Evolutionary conservation across 2,113 vertebrate species (phyloP), one percentile per base, ranked within the genome.

Genomic region (Echinops telfairi): DNA sequence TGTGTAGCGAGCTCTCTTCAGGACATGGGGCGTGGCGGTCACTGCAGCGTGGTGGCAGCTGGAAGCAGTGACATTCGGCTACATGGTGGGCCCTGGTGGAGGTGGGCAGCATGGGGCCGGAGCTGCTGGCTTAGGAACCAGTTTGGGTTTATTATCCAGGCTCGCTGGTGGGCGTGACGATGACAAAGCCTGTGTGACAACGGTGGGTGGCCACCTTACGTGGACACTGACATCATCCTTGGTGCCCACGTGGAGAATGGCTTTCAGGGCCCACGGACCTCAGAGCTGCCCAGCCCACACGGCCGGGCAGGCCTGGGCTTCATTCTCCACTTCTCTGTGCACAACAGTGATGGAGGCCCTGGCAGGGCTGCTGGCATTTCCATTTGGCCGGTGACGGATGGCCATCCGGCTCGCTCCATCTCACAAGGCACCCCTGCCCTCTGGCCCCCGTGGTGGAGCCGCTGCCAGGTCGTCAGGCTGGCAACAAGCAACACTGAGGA

Each of bases 351-450:
- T 0, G 1, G 62, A 79, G 93, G 14, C 19, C 43, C 64, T 36
- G 81, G 89, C 81, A 36, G 73, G 47, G n/a, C 58, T 25, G 85
- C 78, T 83, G 79, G 88, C 79, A 36, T 40, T 66, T 88, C 80
- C 75, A 27, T 68, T 86, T 33, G 58, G 71, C 47, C 11, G 31
- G 31, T 73, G 92, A 89, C 17, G 38, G 75, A 85, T 57, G 62
- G 53, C 2, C 75, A 60, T 27, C 29, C 29, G 43, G 27, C 31
- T 1, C 0, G 82, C 15, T 92, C 75, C 17, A 31, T 12, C 31
- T 12, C 4, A 2, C 31, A 0, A 0, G 3, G 58, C 19, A 5
- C 12, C 62, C 75, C 70, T 43, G 17, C 53, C n/a, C 84, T 31
- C 40, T 33, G 47, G 27, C 88, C 38, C 47, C 71, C 43, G 22